Percentiles rank a stretch among this genome's conserved stretches.
Evolutionary conservation across 2,113 vertebrate species (phyloP).

Genomic region (Brachyhypopomus gauderio): DNA sequence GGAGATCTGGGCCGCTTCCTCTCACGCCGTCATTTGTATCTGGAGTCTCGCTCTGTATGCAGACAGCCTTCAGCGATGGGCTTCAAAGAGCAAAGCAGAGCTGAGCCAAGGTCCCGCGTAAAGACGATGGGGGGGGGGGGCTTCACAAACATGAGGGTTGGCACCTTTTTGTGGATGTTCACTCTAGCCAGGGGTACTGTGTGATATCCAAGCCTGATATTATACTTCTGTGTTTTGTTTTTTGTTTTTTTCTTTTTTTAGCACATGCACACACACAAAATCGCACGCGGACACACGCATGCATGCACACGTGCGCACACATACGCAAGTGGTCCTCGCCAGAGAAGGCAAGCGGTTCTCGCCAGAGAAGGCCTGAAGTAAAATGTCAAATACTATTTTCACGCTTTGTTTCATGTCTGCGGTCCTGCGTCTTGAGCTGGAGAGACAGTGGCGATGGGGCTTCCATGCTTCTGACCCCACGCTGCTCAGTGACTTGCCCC

Average conservation of each 20-base stretch:
- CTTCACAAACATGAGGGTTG: slow-evolving; percentile 18
- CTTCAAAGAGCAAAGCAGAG: slow-evolving; percentile 55
- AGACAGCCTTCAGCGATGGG: slow-evolving; percentile 37
- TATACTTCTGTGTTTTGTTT: neutral
- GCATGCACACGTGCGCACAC: neutral
- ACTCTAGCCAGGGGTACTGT: slow-evolving; percentile 10
- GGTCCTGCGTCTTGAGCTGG: neutral
- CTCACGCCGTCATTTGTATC: slow-evolving; percentile 52
- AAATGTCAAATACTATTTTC: slow-evolving; percentile 14
- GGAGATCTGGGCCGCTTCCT: slow-evolving; percentile 41
- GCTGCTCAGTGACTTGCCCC: neutral
- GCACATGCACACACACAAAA: neutral
- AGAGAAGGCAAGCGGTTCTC: neutral
- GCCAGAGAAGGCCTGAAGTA: neutral
- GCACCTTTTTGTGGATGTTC: slow-evolving; percentile 17
- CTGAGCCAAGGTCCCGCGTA: slow-evolving; percentile 49
- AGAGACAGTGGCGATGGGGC: neutral
- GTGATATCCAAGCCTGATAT: neutral
- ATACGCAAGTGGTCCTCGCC: neutral
- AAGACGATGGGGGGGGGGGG: slow-evolving; percentile 53
- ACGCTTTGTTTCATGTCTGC: neutral
- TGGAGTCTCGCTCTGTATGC: slow-evolving; percentile 50
- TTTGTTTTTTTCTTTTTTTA: no score
- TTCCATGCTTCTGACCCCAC: neutral
- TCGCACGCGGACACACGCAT: neutral